Conservation (phyloP, 2,888 invertebrate genomes). For the Drosophila emarginata region DNA sequence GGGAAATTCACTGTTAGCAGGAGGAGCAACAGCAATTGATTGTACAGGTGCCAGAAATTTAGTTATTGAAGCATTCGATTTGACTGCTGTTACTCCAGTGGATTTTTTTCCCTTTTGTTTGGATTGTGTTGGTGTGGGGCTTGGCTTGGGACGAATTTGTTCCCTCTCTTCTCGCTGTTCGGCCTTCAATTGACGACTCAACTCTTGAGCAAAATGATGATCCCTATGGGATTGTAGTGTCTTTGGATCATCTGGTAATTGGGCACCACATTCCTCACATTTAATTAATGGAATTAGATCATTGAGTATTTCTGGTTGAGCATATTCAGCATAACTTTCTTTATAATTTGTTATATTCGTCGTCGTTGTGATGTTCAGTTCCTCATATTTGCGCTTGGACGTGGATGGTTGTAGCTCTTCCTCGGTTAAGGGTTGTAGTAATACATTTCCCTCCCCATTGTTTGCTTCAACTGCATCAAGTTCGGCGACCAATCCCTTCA, state of each 20-base stretch:
- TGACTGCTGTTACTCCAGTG: slow-evolving; percentile 13
- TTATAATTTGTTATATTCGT: slow-evolving; percentile 43
- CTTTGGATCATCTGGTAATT: slow-evolving; percentile 83
- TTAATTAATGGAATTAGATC: slow-evolving; percentile 53
- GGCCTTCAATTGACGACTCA: slow-evolving; percentile 85
- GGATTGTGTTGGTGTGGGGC: slow-evolving; percentile 38
- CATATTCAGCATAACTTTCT: slow-evolving; percentile 76
- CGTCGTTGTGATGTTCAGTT: slow-evolving; percentile 4
- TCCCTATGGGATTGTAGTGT: slow-evolving; percentile 87
- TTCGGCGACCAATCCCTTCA: slow-evolving; percentile 53
- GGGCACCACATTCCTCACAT: slow-evolving; percentile 87
- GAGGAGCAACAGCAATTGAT: neutral
- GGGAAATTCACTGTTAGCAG: slow-evolving; percentile 29
- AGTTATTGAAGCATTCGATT: slow-evolving; percentile 51
- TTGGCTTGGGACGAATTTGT: slow-evolving; percentile 4
- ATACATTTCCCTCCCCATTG: neutral
- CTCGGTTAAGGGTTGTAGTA: slow-evolving; percentile 7
- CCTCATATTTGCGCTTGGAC: slow-evolving; percentile 50
- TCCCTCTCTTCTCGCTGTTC: slow-evolving; percentile 52
- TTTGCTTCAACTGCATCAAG: slow-evolving; percentile 56
- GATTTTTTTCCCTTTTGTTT: slow-evolving; percentile 28
- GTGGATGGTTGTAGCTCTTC: slow-evolving; percentile 39
- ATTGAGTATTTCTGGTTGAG: slow-evolving; percentile 58
- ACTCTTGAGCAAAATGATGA: slow-evolving; percentile 87
- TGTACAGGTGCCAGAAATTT: slow-evolving; percentile 62